Conservation (phyloP, 2,797 vertebrate genomes). For the Anabas testudineus region DNA sequence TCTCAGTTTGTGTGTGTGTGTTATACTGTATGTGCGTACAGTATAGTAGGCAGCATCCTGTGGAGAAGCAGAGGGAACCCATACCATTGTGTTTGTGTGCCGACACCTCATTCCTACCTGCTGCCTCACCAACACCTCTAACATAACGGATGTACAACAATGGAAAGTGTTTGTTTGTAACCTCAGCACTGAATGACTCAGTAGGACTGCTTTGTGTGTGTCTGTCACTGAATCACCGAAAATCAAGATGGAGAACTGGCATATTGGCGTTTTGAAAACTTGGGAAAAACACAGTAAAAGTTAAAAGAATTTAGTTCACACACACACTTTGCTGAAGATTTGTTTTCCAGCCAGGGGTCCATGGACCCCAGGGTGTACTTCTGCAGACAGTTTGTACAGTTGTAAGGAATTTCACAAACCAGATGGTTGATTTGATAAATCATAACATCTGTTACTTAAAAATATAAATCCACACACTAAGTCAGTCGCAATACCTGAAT, state of each 20-base stretch:
- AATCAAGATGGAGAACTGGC: no score
- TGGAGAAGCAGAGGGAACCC: slow-evolving; percentile 59
- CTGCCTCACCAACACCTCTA: slow-evolving; percentile 20
- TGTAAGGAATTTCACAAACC: neutral
- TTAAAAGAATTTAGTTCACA: no score
- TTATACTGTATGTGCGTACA: neutral
- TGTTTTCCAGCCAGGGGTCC: neutral
- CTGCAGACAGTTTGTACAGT: neutral
- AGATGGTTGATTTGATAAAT: neutral
- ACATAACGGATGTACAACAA: slow-evolving; percentile 33
- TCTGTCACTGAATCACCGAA: neutral
- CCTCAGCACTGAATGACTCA: neutral
- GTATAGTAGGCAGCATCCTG: slow-evolving; percentile 53
- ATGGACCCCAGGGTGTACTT: neutral
- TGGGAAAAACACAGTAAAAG: neutral
- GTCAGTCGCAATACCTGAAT: neutral
- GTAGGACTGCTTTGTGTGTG: neutral
- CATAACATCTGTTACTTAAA: neutral
- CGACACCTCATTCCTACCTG: slow-evolving; percentile 55
- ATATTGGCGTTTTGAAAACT: no score
- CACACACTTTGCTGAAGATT: neutral
- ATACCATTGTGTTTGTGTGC: slow-evolving; percentile 65
- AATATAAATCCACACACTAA: neutral
- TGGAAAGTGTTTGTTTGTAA: slow-evolving; percentile 13
- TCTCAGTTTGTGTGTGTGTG: slow-evolving; percentile 14